A percentile compares a stretch with the other conserved stretches of the same genome.
Conservation (phyloP, 2,888 invertebrate species). For the Eupithecia tripunctaria region DNA sequence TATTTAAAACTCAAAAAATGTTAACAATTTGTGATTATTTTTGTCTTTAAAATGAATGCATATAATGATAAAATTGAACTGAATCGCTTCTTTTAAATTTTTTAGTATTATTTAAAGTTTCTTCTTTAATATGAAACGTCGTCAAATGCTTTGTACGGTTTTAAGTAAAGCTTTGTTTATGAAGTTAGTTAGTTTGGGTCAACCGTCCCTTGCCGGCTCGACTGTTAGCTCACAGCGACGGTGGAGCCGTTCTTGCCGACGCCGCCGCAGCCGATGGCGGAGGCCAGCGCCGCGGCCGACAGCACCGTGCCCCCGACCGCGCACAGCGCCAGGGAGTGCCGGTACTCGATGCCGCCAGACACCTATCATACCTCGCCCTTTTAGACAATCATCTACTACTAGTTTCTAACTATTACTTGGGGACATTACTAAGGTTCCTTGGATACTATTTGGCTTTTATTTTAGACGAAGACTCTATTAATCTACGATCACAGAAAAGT, state of each 20-base stretch:
- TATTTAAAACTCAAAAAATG: background rate
- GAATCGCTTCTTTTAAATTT: background rate
- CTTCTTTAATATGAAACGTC: too few species aligned
- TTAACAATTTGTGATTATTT: background rate
- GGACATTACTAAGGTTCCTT: background rate
- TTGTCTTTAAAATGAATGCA: background rate
- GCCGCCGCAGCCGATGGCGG: constrained; percentile 94
- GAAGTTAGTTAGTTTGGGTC: background rate
- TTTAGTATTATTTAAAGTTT: background rate
- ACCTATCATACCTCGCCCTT: constrained; percentile 56
- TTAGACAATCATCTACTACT: background rate
- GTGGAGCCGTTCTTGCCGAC: constrained; percentile 99
- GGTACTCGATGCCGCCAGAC: constrained; percentile 86
- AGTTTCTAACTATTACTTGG: background rate
- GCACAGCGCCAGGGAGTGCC: constrained; percentile 87
- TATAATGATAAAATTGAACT: background rate
- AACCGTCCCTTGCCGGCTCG: background rate
- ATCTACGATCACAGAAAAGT: background rate
- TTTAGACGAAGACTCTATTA: background rate
- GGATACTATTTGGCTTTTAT: background rate
- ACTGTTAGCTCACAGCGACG: constrained; percentile 92
- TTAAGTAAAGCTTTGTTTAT: background rate
- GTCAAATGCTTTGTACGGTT: background rate
- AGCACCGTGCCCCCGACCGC: constrained; percentile 65
- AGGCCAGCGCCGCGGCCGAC: constrained; percentile 89